A percentile compares a stretch with the other conserved stretches of the same genome.
phyloP scores from a whole-genome alignment of 1,140 invertebrate species.

The Papilio polyxenes region DNA sequence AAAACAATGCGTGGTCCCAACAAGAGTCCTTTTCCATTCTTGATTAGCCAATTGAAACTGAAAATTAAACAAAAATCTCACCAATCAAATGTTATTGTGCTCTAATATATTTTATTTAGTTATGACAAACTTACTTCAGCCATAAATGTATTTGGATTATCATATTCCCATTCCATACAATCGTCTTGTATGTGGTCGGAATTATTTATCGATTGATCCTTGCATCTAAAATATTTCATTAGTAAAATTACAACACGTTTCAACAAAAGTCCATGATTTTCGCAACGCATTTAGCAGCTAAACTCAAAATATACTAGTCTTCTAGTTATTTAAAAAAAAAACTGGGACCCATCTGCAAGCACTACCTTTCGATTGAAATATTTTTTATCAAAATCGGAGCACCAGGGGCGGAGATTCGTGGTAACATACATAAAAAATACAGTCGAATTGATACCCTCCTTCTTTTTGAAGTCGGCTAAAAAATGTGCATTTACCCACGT shows the following conservation, averaged over 20 bases:
- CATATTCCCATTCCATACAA: constrained; percentile 28
- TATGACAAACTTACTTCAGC: constrained; percentile 30
- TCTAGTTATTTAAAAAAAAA: no score
- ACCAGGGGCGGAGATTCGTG: no score
- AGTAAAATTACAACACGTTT: not conserved
- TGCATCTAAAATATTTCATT: not conserved
- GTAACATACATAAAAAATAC: no score
- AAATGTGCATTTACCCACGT: no score
- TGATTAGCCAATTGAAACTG: constrained; percentile 62
- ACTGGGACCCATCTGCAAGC: no score
- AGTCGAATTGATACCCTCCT: no score
- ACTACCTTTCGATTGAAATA: no score
- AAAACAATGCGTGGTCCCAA: constrained; percentile 81
- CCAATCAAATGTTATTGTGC: not conserved
- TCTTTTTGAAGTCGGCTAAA: no score
- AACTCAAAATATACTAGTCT: no score
- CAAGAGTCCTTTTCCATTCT: constrained; percentile 63
- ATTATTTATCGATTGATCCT: not conserved
- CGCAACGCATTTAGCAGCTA: no score
- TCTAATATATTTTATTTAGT: not conserved
- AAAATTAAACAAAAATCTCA: constrained; percentile 5
- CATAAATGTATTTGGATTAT: constrained; percentile 27
- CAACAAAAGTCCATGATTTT: no score
- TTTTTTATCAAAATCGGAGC: no score
- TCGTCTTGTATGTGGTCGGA: not conserved